Evolutionary conservation across 2,797 vertebrate species (phyloP).

Genomic region (Acrossocheilus fasciatus): DNA sequence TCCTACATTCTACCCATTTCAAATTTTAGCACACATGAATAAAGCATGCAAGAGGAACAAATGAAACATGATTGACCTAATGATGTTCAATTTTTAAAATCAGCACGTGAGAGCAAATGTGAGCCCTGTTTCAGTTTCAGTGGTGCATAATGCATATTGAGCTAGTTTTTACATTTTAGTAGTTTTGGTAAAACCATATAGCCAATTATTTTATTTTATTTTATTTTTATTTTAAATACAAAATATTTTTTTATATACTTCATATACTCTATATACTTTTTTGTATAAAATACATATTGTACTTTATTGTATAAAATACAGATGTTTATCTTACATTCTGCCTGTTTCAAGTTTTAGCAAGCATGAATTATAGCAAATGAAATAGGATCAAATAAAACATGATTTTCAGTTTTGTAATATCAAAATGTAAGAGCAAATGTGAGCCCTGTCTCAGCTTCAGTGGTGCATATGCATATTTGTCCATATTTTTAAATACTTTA

Average conservation of each 20-base stretch:
- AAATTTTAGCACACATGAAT: conserved; percentile 9
- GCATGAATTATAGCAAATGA: too few species aligned
- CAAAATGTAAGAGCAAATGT: not conserved
- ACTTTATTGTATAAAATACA: too few species aligned
- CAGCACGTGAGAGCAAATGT: not conserved
- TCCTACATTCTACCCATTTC: conserved; percentile 10
- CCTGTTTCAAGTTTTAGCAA: too few species aligned
- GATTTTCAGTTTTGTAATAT: not conserved
- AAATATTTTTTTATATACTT: too few species aligned
- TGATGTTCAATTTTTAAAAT: not conserved
- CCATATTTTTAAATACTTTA: too few species aligned
- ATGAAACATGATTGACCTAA: conserved; percentile 8
- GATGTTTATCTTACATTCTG: too few species aligned
- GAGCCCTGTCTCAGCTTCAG: not conserved
- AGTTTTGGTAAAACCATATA: not conserved
- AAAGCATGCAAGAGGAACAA: conserved; percentile 9
- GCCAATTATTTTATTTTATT: not conserved
- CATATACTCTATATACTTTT: too few species aligned
- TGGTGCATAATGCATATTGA: too few species aligned
- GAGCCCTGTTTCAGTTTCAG: not conserved
- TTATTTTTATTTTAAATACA: not conserved
- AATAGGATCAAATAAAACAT: too few species aligned
- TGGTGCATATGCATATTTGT: not conserved
- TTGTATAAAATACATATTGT: too few species aligned
- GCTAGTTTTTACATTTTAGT: not conserved